Conservation (phyloP, 2,113 vertebrate genomes). For the Cathartes aura region DNA sequence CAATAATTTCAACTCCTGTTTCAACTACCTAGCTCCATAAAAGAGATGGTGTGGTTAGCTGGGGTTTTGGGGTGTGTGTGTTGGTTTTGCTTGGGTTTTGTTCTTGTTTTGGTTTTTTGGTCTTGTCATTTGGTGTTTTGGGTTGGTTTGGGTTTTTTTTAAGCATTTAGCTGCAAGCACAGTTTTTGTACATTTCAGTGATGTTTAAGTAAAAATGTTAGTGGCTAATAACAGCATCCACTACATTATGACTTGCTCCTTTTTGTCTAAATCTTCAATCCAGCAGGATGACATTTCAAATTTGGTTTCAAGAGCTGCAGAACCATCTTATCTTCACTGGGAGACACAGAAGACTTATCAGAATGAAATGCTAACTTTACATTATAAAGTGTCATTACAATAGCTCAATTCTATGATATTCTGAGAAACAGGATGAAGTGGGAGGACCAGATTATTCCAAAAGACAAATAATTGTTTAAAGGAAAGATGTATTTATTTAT, state of each 20-base stretch:
- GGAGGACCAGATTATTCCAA: neutral
- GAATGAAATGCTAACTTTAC: neutral
- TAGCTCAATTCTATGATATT: neutral
- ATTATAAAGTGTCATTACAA: neutral
- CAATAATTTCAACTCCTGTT: neutral
- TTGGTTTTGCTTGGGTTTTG: neutral
- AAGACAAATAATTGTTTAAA: neutral
- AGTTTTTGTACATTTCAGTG: neutral
- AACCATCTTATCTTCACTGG: neutral
- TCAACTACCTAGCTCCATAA: neutral
- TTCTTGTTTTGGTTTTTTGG: neutral
- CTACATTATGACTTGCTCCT: neutral
- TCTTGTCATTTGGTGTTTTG: neutral
- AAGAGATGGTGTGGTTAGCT: neutral
- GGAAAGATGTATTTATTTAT: neutral
- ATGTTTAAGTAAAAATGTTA: neutral
- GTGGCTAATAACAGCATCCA: neutral
- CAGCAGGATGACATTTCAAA: neutral
- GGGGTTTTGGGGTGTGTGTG: too few relatives aligned
- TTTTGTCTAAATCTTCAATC: neutral
- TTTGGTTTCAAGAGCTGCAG: neutral
- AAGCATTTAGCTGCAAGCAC: neutral
- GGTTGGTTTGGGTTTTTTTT: neutral
- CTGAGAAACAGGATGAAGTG: neutral
- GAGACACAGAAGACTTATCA: neutral